Base-by-base conservation (phyloP, 2,888 invertebrate genomes). In the Julus scanicus region DNA sequence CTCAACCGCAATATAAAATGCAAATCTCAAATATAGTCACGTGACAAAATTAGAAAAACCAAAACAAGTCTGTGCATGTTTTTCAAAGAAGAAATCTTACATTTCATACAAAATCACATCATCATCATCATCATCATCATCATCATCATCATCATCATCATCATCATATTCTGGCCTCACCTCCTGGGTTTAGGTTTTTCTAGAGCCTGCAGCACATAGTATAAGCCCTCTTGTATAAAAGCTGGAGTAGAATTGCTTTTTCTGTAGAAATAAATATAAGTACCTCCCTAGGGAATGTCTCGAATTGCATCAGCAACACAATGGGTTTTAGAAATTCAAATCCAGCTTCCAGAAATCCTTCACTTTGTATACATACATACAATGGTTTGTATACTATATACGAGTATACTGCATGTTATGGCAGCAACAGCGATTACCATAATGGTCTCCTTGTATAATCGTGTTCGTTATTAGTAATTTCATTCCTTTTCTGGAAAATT, bases 271-370 rank as follows among this genome's bases (percentile, higher is more conserved):
- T 6, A 53, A 53, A 53, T 9, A 11, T 53, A 15, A 11, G 11
- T 53, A 15, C 53, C 53, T 53, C 53, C 53, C 53, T 53, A 15
- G 53, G 53, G 53, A 2, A 53, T 15, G 3, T 53, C 53, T 53
- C 53, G 53, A 53, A 53, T 53, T 53, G 53, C 53, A 53, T 53
- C 53, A 53, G 53, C 53, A 53, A 53, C 53, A 53, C 53, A 53
- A 53, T 53, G 53, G 53, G 13, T 9, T 53, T 15, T 15, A 53
- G 53, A 53, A 53, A 53, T 11, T 53, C 53, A 15, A 53, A 53
- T 53, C 53, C 53, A 53, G 53, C 53, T 53, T 53, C 15, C 53
- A 15, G 53, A 53, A 53, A 53, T 53, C 53, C 9, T 53, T 2
- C 2, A 53, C 53, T 53, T 53, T 8, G 48, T 48, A 48, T n/a